Evolutionary conservation across 2,113 vertebrate genomes (phyloP).

Genomic region (Podocnemis expansa): DNA sequence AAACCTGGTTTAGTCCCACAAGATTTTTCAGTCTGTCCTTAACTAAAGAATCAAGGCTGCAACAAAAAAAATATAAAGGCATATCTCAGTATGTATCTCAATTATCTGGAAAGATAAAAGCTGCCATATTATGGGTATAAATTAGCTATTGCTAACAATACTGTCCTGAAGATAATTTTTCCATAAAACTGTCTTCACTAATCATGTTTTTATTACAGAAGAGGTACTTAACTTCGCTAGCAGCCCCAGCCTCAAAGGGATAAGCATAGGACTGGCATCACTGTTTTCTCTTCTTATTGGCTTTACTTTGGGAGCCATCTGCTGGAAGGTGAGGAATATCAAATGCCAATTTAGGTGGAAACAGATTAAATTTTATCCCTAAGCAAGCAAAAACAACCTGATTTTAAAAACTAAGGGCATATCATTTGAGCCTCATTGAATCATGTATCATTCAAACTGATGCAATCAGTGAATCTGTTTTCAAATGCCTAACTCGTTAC

Average conservation of each 20-base stretch:
- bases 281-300: conserved; percentile 78
- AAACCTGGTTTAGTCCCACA: neutral
- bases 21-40: neutral
- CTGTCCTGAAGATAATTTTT: conserved; percentile 40
- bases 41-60: neutral
- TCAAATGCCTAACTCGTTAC: neutral
- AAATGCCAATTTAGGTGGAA: neutral
- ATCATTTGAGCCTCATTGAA: conserved; percentile 25
- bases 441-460: neutral
- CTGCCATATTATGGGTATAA: neutral
- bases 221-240: conserved; percentile 58
- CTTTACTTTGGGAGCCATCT: conserved; percentile 81
- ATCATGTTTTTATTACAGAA: conserved; percentile 73
- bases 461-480: neutral
- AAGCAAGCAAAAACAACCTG: neutral
- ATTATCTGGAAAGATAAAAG: neutral
- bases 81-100: neutral
- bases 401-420: neutral
- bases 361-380: neutral
- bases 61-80: conserved; percentile 11
- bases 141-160: neutral
- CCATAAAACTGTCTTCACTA: conserved; percentile 50
- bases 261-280: conserved; percentile 77
- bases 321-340: conserved; percentile 80
- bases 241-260: conserved; percentile 74